phyloP scores from a whole-genome alignment of 2,113 vertebrate genomes.

The Herpetotheres cachinnans region DNA sequence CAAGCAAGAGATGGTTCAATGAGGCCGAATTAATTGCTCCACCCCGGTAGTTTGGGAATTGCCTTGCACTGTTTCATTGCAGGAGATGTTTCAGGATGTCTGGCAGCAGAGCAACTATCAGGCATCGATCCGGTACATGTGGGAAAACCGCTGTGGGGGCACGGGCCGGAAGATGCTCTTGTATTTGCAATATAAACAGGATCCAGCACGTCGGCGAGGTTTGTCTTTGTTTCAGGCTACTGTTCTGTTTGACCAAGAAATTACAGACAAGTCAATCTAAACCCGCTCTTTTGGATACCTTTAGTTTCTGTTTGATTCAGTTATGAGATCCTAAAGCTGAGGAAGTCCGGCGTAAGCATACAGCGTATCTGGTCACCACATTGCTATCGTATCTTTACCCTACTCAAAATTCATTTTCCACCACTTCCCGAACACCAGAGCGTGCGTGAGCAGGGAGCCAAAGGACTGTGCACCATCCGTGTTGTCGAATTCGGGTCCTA shows the following conservation, averaged over 20 bases:
- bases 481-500: not conserved
- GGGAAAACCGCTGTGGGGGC: rapidly evolving
- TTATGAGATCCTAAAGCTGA: not conserved
- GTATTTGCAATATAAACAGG: not conserved
- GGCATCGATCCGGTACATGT: rapidly evolving
- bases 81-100: not conserved
- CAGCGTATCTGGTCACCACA: not conserved
- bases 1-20: not conserved
- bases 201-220: rapidly evolving
- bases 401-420: not conserved
- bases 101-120: not conserved
- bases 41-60: not conserved
- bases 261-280: not conserved
- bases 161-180: not conserved
- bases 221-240: not conserved
- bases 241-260: not conserved
- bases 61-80: not conserved
- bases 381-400: not conserved
- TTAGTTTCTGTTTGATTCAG: not conserved
- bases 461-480: not conserved
- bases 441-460: not conserved
- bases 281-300: not conserved
- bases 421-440: not conserved
- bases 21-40: not conserved
- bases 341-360: not conserved